Base-by-base conservation (phyloP, 1,140 invertebrate species). In the Diploscapter pachys region DNA sequence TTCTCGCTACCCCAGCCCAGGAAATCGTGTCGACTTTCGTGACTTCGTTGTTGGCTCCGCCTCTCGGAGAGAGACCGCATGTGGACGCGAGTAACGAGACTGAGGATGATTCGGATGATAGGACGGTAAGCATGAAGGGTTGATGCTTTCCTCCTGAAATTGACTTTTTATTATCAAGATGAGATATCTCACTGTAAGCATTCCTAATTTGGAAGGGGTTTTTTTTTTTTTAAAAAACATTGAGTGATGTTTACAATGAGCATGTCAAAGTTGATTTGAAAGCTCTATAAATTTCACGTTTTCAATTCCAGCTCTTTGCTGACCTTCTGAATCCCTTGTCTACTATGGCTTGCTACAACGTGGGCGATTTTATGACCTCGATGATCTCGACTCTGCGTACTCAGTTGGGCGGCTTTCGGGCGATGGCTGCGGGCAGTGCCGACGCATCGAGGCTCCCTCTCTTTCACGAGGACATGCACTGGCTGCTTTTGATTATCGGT, bases 391-490 rank as follows among this genome's bases (percentile, higher is more conserved):
- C 31, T 31, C 31, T 31, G 31, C 31, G 31, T 1, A 31, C 31
- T 31, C 31, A 31, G 31, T 31, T 31, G 31, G 31, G 31, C 31
- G 31, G 31, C 31, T 31, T 31, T 31, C 31, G 31, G 1, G 31
- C 31, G 31, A 31, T 31, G 31, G 63, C 63, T 8, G 67, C 59
- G 3, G 62, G 66, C 11, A 55, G 11, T 55, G 50, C 3, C n/a
- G 70, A 78, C 2, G 54, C n/a, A n/a, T n/a, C 4, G 4, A 13
- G 54, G 8, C 51, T 78, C 4, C 65, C 61, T 4, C 13, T 49
- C 2, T 78, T 72, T 72, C 77, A 77, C 55, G 77, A 78, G 54
- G 72, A 75, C 63, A 72, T 71, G 61, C 77, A 78, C 68, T 78
- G 77, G 77, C 54, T 74, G 5, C 59, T 78, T 64, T 68, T 78